Base-by-base conservation (phyloP, 2,797 vertebrate genomes). In the Argyrosomus regius region DNA sequence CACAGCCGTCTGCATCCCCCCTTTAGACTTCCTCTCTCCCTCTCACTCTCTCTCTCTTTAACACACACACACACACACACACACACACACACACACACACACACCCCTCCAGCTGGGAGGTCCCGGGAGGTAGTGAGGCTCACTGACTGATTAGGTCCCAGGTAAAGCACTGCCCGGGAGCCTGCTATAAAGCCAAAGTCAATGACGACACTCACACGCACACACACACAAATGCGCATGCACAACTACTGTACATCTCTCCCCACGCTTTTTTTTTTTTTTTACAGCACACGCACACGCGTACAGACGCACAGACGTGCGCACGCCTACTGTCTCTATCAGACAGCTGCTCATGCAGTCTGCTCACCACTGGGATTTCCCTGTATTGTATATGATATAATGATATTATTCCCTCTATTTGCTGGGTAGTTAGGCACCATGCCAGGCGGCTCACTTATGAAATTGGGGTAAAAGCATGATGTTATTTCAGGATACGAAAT, bases 61-160 rank as follows among this genome's bases (percentile, higher is more conserved):
- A 56, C 57, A 67, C 76, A 64, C 59, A 60, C 65, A 52, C 73
- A 56, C 68, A 39, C 74, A 64, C 73, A 18, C 39, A 58, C 70
- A 63, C 75, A 48, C 59, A 64, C 61, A 64, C 78, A 60, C 61
- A 63, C 70, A 60, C 67, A 78, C 60, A 72, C 75, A 75, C 82
- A 70, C 59, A 58, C 83, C 90, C 94, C 94, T 93, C 93, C 96
- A 95, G 93, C 96, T 93, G 93, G 90, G 93, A 86, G 93, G 94
- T 96, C 95, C 93, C 92, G 81, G 89, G 92, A 93, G 94, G 93
- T 90, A 91, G 86, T 91, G 94, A 90, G 94, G 93, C 88, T 90
- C 94, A 93, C 96, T 96, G 95, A 96, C 94, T 96, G 96, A 97
- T 98, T 97, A 97, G 93, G 95, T 96, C 94, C 93, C 78, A 95